phyloP scores from a whole-genome alignment of 2,113 vertebrate species.

The Ciconia stormi region DNA sequence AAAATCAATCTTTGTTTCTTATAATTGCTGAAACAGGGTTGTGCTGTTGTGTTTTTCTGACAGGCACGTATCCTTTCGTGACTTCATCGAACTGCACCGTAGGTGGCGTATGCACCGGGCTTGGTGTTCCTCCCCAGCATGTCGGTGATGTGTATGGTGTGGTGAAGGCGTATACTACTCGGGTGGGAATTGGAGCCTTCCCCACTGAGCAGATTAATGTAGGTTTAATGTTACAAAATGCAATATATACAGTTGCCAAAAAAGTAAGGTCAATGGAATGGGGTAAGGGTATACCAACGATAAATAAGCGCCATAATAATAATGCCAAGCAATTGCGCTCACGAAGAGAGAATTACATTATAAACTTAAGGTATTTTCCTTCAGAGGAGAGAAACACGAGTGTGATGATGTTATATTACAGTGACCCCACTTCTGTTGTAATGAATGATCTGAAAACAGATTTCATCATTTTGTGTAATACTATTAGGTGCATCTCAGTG shows the following conservation, averaged over 20 bases:
- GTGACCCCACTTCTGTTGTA: background rate
- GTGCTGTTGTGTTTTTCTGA: background rate
- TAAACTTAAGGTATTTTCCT: background rate
- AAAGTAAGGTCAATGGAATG: background rate
- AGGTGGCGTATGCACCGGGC: slow-evolving; percentile 92
- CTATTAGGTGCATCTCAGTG: background rate
- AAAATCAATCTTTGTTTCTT: background rate
- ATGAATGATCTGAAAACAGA: background rate
- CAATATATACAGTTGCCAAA: fast-evolving
- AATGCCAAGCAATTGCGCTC: background rate
- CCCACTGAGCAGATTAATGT: slow-evolving; percentile 96
- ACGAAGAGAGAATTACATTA: background rate
- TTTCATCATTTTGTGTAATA: background rate
- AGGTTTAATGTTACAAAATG: slow-evolving; percentile 49
- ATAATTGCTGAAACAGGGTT: background rate
- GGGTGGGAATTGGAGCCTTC: slow-evolving; percentile 96
- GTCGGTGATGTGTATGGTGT: slow-evolving; percentile 94
- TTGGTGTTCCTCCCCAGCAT: slow-evolving; percentile 91
- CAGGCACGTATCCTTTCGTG: slow-evolving; percentile 97
- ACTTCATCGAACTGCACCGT: slow-evolving; percentile 97
- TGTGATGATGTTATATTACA: background rate
- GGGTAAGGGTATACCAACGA: background rate
- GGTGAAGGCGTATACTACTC: slow-evolving; percentile 94
- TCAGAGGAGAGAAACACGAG: background rate
- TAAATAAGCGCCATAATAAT: background rate